A percentile compares a stretch with the other conserved stretches of the same genome.
Evolutionary conservation across 2,113 vertebrate genomes (phyloP).

Genomic region (Gasterosteus aculeatus): DNA sequence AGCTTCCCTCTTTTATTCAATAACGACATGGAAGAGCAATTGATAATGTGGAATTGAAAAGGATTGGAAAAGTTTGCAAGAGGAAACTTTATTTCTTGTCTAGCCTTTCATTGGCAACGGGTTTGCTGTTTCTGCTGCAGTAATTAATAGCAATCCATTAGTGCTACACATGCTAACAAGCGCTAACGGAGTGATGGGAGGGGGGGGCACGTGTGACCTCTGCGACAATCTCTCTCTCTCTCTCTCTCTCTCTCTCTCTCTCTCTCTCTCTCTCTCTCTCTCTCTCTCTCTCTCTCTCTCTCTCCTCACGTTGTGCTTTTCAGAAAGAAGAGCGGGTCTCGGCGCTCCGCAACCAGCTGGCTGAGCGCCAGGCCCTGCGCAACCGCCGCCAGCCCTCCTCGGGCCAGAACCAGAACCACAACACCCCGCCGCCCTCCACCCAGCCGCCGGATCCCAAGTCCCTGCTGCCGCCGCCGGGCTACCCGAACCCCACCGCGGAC

Average conservation of each 20-base stretch:
- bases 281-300: background rate
- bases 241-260: background rate
- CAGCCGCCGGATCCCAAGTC: constrained; percentile 79
- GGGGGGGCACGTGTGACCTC: background rate
- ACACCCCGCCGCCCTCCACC: constrained; percentile 60
- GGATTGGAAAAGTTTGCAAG: too few species aligned
- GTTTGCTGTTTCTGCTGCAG: background rate
- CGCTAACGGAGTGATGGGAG: background rate
- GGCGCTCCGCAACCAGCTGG: constrained; percentile 90
- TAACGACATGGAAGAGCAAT: background rate
- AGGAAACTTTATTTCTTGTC: too few species aligned
- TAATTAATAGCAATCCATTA: background rate
- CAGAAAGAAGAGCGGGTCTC: constrained; percentile 94
- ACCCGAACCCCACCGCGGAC: constrained; percentile 81
- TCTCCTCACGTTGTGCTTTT: background rate
- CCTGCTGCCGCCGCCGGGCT: constrained; percentile 81
- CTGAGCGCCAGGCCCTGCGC: constrained; percentile 88
- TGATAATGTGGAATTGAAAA: background rate
- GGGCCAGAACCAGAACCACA: constrained; percentile 82
- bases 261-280: too few species aligned
- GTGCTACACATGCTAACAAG: background rate
- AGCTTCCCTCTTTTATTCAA: background rate
- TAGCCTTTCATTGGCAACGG: too few species aligned
- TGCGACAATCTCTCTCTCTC: background rate
- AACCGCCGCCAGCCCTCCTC: constrained; percentile 85